These are phyloP conservation scores for Diarsia brunnea DNA, from an alignment of 2,888 invertebrate genomes.

Conservation along the genomic window DNA sequence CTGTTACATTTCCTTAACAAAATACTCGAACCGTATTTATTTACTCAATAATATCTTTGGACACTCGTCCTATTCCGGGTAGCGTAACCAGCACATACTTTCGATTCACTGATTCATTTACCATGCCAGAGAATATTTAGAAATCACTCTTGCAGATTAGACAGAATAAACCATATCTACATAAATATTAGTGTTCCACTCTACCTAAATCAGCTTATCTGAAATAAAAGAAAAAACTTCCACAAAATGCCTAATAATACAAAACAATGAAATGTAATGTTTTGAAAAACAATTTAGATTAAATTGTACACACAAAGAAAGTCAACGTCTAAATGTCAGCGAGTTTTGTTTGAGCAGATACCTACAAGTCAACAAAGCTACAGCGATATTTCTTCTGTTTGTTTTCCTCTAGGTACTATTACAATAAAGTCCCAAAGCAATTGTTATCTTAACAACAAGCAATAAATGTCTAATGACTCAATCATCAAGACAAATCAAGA, in stretches of 20 bases:
- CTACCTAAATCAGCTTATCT: background rate
- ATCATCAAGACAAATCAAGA: conserved; percentile 21
- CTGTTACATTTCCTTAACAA: background rate
- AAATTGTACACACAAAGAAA: conserved; percentile 45
- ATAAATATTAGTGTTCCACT: background rate
- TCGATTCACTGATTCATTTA: conserved; percentile 74
- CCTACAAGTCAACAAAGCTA: conserved; percentile 44
- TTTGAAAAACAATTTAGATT: conserved; percentile 56
- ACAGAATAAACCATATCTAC: too few relatives aligned
- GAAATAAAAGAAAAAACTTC: conserved; percentile 8
- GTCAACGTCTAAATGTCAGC: conserved; percentile 40
- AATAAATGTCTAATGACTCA: conserved; percentile 46
- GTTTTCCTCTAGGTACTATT: conserved; percentile 23
- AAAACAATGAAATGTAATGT: conserved; percentile 21
- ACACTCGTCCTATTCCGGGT: conserved; percentile 2
- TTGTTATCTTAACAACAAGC: conserved; percentile 48
- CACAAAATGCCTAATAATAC: background rate
- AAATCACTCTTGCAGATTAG: conserved; percentile 71
- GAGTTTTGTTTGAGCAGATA: conserved; percentile 36
- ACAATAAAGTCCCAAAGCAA: conserved; percentile 41
- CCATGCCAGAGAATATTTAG: conserved; percentile 78
- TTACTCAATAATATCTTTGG: conserved; percentile 19
- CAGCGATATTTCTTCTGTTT: conserved; percentile 51
- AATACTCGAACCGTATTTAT: conserved; percentile 16
- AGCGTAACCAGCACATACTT: conserved; percentile 6